A percentile compares a stretch with the other conserved stretches of the same genome.
Conservation (phyloP, 2,888 invertebrate species). For the Mamestra brassicae region DNA sequence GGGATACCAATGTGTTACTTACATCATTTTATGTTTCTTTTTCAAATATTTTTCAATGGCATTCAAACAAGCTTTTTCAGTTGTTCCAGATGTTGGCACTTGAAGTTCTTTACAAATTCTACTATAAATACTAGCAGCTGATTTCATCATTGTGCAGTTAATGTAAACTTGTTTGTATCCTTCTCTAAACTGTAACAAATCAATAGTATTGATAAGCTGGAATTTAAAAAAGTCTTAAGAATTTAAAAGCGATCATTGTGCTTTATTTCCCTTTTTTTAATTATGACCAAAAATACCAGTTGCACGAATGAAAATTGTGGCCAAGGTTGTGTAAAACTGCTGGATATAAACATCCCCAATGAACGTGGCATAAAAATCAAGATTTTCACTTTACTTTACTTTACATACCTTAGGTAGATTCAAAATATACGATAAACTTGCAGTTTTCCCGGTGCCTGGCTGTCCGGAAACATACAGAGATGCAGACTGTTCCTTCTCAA, state of each 20-base stretch:
- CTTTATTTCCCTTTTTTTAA: too few relatives aligned
- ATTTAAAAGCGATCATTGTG: not conserved
- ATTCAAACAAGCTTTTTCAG: conserved; percentile 92
- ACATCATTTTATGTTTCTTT: conserved; percentile 94
- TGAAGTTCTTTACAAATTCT: conserved; percentile 94
- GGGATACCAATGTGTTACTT: conserved; percentile 74
- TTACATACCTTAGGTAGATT: conserved; percentile 91
- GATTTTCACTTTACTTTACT: too few relatives aligned
- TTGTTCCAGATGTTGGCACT: conserved; percentile 89
- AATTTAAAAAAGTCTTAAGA: not conserved
- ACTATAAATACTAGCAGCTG: conserved; percentile 95
- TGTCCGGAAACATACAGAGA: conserved; percentile 98
- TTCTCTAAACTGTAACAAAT: conserved; percentile 84
- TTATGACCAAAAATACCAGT: too few relatives aligned
- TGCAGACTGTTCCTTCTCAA: conserved; percentile 93
- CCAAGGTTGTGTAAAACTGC: too few relatives aligned
- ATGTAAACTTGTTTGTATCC: conserved; percentile 93
- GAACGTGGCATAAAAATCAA: not conserved
- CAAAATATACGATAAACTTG: conserved; percentile 94
- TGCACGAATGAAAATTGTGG: too few relatives aligned
- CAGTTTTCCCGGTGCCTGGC: conserved; percentile 99
- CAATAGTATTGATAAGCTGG: not conserved
- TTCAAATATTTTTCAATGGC: conserved; percentile 93
- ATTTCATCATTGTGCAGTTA: conserved; percentile 97
- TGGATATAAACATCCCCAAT: not conserved